Evolutionary conservation across 2,797 vertebrate genomes (phyloP), one percentile per base, ranked within the genome.

Genomic region (Gambelia wislizenii): DNA sequence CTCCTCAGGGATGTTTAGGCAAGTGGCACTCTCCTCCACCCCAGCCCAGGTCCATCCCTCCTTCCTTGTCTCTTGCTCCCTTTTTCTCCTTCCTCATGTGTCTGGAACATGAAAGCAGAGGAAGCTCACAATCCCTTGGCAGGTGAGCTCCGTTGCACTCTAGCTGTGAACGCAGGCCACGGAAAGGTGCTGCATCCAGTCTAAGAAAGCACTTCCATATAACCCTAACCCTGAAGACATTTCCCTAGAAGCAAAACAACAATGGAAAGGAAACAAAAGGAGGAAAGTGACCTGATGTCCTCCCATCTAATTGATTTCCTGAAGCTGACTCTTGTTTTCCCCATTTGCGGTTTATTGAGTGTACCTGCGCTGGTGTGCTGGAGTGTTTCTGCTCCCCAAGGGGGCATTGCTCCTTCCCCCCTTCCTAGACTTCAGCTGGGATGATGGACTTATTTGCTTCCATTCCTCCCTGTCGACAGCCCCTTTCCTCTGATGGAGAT

Each of bases 301-400:
- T 3, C 75, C 36, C 81, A 10, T 59, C 3, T n/a, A 83, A 92
- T 54, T 81, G 93, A 85, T 95, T 94, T 95, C 89, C 91, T 86
- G 87, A 8, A 64, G 84, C 86, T 75, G 36, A 33, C 0, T n/a
- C 56, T 85, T 88, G 70, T 1, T 79, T 59, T 84, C 67, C n/a
- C 87, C 13, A 0, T 36, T 74, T 13, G 85, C 72, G 86, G 6
- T 67, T 92, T 59, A 54, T 69, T 1, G 89, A 92, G 81, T 0
- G 0, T 75, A 76, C 84, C 87, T 69, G 80, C 0, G 0, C 85
- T 36, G 16, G 69, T 70, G 81, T 84, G 83, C 56, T n/a, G 87
- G 30, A 2, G 81, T 0, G 0, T 18, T 82, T 64, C 78, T 56
- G 54, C 12, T 88, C 89, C 59, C 82, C 2, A 25, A 0, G 0